A percentile compares a stretch with the other conserved stretches of the same genome.
Conservation (phyloP, 2,888 invertebrate genomes). For the Norana najaformis region DNA sequence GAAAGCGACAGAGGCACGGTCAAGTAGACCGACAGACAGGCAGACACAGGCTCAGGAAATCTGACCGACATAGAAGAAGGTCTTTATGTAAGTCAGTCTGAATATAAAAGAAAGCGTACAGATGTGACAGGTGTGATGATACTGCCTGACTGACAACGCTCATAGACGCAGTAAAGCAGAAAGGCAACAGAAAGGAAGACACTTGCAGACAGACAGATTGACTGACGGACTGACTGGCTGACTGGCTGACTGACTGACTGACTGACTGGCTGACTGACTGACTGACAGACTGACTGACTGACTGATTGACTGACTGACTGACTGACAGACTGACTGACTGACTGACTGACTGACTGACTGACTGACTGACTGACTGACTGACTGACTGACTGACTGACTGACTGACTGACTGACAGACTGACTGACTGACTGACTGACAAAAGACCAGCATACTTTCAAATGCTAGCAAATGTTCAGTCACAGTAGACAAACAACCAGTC, state of each 20-base stretch:
- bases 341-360: background rate
- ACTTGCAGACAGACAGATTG: no score
- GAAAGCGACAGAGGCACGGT: background rate
- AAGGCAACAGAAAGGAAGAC: no score
- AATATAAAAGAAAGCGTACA: background rate
- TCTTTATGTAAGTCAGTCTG: background rate
- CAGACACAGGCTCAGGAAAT: background rate
- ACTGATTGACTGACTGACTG: background rate
- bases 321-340: background rate
- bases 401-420: background rate
- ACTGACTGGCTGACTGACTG: no score
- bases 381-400: no score
- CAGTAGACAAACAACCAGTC: no score
- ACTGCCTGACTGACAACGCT: background rate
- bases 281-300: background rate
- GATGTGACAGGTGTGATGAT: background rate
- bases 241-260: background rate
- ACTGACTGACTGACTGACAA: background rate
- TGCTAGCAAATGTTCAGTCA: background rate
- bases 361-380: background rate
- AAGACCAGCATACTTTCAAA: background rate
- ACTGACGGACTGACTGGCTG: background rate
- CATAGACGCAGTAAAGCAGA: background rate
- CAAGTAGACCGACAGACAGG: background rate
- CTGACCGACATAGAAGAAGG: background rate